phyloP scores from a whole-genome alignment of 2,888 invertebrate genomes.

The Morpho achilles region DNA sequence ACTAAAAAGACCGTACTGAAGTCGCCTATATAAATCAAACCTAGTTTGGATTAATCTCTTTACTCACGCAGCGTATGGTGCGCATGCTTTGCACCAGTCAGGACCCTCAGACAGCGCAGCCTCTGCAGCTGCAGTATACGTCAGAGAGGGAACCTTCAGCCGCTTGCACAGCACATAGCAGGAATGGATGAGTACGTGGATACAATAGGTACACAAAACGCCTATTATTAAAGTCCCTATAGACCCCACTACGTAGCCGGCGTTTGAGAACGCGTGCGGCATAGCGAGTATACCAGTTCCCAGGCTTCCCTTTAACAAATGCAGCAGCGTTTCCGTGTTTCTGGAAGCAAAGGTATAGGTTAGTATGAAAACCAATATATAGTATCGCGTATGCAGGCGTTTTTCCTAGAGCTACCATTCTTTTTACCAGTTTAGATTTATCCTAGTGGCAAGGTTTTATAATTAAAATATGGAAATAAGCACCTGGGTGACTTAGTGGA shows the following conservation, averaged over 20 bases:
- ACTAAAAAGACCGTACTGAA: too few relatives aligned
- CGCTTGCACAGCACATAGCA: conserved; percentile 82
- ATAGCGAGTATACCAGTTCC: conserved; percentile 96
- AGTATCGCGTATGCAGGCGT: too few relatives aligned
- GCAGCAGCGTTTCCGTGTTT: conserved; percentile 88
- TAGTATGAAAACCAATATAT: too few relatives aligned
- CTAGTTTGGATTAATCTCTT: background rate
- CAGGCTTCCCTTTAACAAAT: conserved; percentile 92
- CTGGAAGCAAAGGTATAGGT: conserved; percentile 56
- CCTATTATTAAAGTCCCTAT: conserved; percentile 92
- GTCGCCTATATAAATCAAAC: too few relatives aligned
- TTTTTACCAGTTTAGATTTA: too few relatives aligned
- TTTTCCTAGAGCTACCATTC: too few relatives aligned
- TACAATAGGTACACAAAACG: conserved; percentile 94
- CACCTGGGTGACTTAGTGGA: too few relatives aligned
- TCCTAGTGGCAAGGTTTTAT: too few relatives aligned
- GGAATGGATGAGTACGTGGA: conserved; percentile 89
- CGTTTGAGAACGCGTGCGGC: conserved; percentile 91
- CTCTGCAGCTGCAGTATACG: conserved; percentile 90
- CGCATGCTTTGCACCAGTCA: conserved; percentile 78
- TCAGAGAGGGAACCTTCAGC: conserved; percentile 81
- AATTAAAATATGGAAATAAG: too few relatives aligned
- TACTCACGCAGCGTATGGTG: conserved; percentile 84
- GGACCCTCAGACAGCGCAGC: conserved; percentile 89
- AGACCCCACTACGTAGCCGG: conserved; percentile 89